Base-by-base conservation (phyloP, 2,113 vertebrate species). In the Mugil cephalus region DNA sequence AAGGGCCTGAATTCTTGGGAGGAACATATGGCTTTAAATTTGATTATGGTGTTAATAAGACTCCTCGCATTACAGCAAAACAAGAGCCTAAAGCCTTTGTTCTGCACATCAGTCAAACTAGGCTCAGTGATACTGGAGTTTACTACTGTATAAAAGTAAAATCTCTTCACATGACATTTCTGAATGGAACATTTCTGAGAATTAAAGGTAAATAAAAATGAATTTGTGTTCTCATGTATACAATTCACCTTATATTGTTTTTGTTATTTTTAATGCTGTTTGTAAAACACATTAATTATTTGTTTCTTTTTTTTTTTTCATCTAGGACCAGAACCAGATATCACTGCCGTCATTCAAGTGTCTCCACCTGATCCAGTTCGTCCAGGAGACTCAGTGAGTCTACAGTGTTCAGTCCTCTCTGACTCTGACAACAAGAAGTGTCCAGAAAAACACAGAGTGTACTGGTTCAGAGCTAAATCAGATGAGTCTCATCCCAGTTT, bases 141-240 rank as follows among this genome's bases (percentile, higher is more conserved):
- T 89, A 89, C 0, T 87, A 67, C 68, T 89, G 87, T 42, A 4
- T 71, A 10, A 24, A 64, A 69, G 14, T 36, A 4, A 0, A 14
- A 1, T 0, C 1, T 0, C n/a, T 51, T 6, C 1, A 18, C 1
- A 4, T 84, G n/a, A 74, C 0, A 6, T 66, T 86, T 73, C 1
- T 80, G 34, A 61, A 24, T 0, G 65, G 47, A 69, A 46, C n/a
- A 0, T 58, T 79, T 74, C 48, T 87, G 8, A 60, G 30, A 1
- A 42, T 87, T 14, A 71, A 42, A 69, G 87, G 87, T 89, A 84
- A 86, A 50, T 15, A 34, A 0, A 42, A 17, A 0, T n/a, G 21
- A 1, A 6, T 38, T 19, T 8, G 0, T 0, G 0, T 18, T 39
- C 36, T 14, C 35, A 3, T 30, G 17, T 0, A 1, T 45, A 19